Evolutionary conservation across 2,113 vertebrate genomes (phyloP), one percentile per base, ranked within the genome.

Genomic region (Heterotis niloticus): DNA sequence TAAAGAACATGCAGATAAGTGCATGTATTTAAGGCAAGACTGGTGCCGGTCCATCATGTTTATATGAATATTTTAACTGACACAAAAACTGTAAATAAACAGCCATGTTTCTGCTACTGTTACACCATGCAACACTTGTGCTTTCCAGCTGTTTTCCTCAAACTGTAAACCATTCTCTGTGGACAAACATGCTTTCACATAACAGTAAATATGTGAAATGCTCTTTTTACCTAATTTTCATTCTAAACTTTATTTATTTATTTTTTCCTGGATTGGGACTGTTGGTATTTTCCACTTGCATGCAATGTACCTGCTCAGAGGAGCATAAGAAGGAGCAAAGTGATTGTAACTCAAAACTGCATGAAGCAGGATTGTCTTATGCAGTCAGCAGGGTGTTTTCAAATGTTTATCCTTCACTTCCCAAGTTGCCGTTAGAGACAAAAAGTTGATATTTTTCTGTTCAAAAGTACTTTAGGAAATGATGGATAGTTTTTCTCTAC

Each of bases 41-140:
- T 94, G 94, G 96, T 95, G 90, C 92, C 56, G 71, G 18, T 29
- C 28, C 93, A 96, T 98, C 94, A 91, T 95, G 95, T 97, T 98
- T 97, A 98, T 97, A 96, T 95, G 93, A 94, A 95, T 95, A 94
- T 96, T 96, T 94, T 96, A 95, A 93, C 95, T 95, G 96, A 95
- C 95, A 97, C 92, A 95, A 97, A 96, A 97, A 98, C 92, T 98
- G 97, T 99, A 98, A 96, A 98, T 98, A 98, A 98, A 99, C 93
- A 96, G 94, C 92, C 96, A 92, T 95, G 92, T 97, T 92, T 96
- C 94, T 97, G 95, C 96, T 98, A 95, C 98, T 98, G 96, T 99
- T 97, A 92, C 96, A 98, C 97, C 98, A 99, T 98, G 97, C 97
- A 98, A 99, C 95, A 94, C 93, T 95, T 92, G 95, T 95, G 96